A percentile compares a stretch with the other conserved stretches of the same genome.
phyloP scores from a whole-genome alignment of 2,113 vertebrate genomes.

The Gallinago media region DNA sequence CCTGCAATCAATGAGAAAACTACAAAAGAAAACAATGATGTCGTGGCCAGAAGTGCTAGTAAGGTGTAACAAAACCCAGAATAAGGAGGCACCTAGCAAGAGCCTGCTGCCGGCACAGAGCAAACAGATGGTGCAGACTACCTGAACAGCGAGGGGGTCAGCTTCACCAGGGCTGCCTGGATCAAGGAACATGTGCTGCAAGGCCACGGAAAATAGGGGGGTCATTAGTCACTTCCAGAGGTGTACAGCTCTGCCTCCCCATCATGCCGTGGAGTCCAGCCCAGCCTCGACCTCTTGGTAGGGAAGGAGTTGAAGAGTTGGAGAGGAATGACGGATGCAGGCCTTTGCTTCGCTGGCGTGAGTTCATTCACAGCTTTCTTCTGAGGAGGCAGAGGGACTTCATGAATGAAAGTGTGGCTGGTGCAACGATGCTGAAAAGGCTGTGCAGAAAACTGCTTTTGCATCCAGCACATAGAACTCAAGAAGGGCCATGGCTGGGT shows the following conservation, averaged over 20 bases:
- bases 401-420: background rate
- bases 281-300: background rate
- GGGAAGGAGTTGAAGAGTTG: background rate
- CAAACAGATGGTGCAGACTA: background rate
- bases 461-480: background rate
- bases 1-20: background rate
- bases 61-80: background rate
- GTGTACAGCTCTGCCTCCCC: background rate
- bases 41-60: background rate
- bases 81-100: background rate
- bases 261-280: background rate
- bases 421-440: background rate
- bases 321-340: background rate
- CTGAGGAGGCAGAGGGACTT: background rate
- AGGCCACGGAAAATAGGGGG: background rate
- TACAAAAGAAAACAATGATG: background rate
- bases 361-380: background rate
- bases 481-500: background rate
- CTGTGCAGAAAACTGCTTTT: background rate
- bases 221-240: background rate
- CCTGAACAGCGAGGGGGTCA: background rate
- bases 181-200: background rate
- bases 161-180: background rate
- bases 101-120: background rate
- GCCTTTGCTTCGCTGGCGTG: background rate